Evolutionary conservation across 2,797 vertebrate genomes (phyloP).

Genomic region (Coregonus suidteri): DNA sequence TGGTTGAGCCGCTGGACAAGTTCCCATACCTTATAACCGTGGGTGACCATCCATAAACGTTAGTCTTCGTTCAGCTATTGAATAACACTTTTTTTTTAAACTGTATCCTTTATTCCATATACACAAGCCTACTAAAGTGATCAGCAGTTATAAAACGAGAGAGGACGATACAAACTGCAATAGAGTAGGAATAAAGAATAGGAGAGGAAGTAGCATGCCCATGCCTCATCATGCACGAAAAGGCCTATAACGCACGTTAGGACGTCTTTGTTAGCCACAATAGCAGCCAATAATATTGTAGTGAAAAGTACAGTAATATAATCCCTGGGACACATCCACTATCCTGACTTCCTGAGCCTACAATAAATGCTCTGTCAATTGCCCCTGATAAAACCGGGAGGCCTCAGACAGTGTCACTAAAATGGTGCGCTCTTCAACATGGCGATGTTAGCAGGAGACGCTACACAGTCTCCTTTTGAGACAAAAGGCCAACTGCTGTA

Average conservation of each 20-base stretch:
- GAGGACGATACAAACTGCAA: too few species aligned
- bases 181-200: background rate
- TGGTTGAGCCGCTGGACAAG: constrained; percentile 36
- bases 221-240: background rate
- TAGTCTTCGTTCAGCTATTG: background rate
- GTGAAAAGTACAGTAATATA: constrained; percentile 63
- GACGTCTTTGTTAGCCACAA: constrained; percentile 60
- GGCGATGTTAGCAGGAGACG: constrained; percentile 56
- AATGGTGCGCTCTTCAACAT: constrained; percentile 65
- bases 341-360: constrained; percentile 59
- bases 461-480: constrained; percentile 22
- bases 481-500: constrained; percentile 61
- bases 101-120: background rate
- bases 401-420: constrained; percentile 55
- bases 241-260: constrained; percentile 42
- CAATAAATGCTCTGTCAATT: constrained; percentile 69
- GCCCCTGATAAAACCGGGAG: constrained; percentile 42
- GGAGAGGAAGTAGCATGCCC: background rate
- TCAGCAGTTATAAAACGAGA: background rate
- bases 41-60: background rate
- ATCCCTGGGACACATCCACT: constrained; percentile 53
- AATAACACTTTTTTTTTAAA: background rate
- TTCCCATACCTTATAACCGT: constrained; percentile 39
- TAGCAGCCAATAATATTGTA: constrained; percentile 55
- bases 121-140: background rate